Evolutionary conservation across 2,113 vertebrate genomes (phyloP).

Genomic region (Megaceryle maxima): DNA sequence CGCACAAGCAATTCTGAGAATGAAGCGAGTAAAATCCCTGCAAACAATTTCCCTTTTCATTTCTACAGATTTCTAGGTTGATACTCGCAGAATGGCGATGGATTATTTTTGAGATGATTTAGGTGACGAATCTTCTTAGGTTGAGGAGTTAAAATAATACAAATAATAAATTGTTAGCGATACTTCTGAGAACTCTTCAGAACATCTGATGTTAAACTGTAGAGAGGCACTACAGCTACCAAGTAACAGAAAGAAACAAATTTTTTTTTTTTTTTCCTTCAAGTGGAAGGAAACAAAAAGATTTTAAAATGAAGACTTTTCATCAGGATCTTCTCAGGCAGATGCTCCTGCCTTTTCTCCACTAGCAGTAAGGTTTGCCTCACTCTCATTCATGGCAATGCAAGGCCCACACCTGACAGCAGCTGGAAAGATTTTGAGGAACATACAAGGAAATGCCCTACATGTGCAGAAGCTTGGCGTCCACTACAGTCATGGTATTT

Average conservation of each 20-base stretch:
- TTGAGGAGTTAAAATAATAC: background rate
- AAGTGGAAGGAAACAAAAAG: background rate
- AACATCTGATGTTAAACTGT: background rate
- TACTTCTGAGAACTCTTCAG: background rate
- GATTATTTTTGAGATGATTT: background rate
- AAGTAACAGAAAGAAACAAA: background rate
- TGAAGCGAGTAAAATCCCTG: background rate
- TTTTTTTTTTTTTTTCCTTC: no score
- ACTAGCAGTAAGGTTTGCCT: background rate
- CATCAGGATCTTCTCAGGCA: background rate
- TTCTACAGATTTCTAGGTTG: background rate
- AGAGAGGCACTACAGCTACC: background rate
- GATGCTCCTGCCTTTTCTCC: background rate
- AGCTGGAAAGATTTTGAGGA: background rate
- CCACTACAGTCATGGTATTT: background rate
- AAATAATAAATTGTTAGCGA: background rate
- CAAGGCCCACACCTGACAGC: background rate
- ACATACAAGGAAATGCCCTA: background rate
- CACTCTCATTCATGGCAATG: background rate
- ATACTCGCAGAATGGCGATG: background rate
- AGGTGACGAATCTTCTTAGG: background rate
- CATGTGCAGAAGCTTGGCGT: fast-evolving
- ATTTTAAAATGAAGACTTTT: background rate
- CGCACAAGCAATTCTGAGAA: background rate
- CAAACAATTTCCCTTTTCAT: background rate